Base-by-base conservation (phyloP, 1,140 invertebrate genomes). In the Drosophila arizonae region DNA sequence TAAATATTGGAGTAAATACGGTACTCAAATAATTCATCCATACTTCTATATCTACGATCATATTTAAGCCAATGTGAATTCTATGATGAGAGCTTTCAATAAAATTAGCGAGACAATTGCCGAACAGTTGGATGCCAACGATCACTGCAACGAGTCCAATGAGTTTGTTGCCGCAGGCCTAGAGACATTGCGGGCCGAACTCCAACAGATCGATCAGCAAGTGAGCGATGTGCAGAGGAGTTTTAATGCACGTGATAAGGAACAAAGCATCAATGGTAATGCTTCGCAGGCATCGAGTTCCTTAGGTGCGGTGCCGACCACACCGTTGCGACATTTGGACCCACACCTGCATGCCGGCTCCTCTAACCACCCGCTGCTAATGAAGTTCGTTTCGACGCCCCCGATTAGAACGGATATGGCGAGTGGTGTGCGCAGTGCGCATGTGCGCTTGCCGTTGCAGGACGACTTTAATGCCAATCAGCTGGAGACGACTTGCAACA, bases 371-470 rank as follows among this genome's bases (percentile, higher is more conserved):
- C 41, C 72, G 1, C 52, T 88, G 8, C 33, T 81, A 8, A 28
- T 76, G 46, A 91, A 91, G 57, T 89, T 77, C 13, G 81, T 91
- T 9, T 88, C 72, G 3, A 91, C 90, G 10, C 90, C 90, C 9
- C 84, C 90, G 6, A 91, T 91, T 1, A 82, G 72, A 36, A 72
- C 81, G n/a, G 87, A 90, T 9, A 8, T 76, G 26, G 48, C 57
- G 0, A 43, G 41, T 13, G 51, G 43, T 6, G 52, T 61, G 0
- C 67, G 84, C 33, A 76, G 26, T 52, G 46, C 60, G 0, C 64
- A 76, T 5, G 54, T 88, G 3, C 85, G 89, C 11, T 45, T 90
- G 33, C 85, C 89, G 4, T 64, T 90, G 0, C 82, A 82, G 30
- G 81, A 80, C 13, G 88, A 90, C 43, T 73, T 85, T 6, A 78